Percentiles rank a stretch among this genome's conserved stretches.
Evolutionary conservation across 2,797 vertebrate species (phyloP).

Genomic region (Lates japonicus): DNA sequence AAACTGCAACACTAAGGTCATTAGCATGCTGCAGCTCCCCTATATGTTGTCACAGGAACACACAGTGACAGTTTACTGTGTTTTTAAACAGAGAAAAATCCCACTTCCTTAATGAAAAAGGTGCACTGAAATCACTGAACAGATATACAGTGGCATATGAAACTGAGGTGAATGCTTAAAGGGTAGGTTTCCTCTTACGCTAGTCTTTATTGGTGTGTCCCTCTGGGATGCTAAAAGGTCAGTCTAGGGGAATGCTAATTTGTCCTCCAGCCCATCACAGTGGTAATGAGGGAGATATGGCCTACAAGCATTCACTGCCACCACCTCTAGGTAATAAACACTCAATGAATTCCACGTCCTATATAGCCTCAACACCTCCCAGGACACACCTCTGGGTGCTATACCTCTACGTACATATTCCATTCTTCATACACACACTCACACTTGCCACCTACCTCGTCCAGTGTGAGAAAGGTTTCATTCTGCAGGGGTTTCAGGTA

Average conservation of each 20-base stretch:
- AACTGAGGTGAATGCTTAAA: constrained; percentile 22
- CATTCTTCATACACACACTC: background rate
- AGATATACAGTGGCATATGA: background rate
- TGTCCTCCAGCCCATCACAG: constrained; percentile 57
- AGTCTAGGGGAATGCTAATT: constrained; percentile 65
- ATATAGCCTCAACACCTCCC: constrained; percentile 2
- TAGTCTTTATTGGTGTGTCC: constrained; percentile 37
- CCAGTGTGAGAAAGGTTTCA: constrained; percentile 95
- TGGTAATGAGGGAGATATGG: constrained; percentile 64
- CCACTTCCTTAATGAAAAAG: background rate
- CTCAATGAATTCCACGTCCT: constrained; percentile 49
- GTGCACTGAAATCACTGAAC: constrained; percentile 1
- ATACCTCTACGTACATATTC: background rate
- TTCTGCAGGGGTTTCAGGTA: constrained; percentile 97
- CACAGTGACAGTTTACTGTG: background rate
- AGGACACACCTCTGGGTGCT: background rate
- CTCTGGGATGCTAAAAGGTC: constrained; percentile 61
- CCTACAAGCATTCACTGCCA: constrained; percentile 56
- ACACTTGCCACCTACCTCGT: constrained; percentile 89
- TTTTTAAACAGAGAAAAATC: constrained; percentile 12
- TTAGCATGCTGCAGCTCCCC: constrained; percentile 40
- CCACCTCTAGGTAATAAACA: constrained; percentile 58
- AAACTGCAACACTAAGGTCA: constrained; percentile 31
- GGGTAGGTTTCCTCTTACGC: constrained; percentile 45
- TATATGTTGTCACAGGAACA: constrained; percentile 14